Base-by-base conservation (phyloP, 1,140 invertebrate genomes). In the Trinorchestia longiramus region DNA sequence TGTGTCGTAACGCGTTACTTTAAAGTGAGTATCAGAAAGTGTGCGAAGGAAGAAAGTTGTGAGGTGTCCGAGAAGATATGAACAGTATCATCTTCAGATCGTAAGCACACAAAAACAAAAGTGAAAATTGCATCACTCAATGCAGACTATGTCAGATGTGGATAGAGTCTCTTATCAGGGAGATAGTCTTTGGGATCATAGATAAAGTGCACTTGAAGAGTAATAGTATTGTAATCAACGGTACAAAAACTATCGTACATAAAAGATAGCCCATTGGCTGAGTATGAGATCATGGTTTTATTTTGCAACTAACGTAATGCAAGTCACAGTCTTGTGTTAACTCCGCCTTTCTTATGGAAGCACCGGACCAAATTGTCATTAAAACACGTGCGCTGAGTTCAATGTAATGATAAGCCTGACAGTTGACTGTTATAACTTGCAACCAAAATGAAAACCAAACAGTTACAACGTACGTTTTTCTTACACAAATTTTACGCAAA, bases 291-390 rank as follows among this genome's bases (percentile, higher is more conserved):
- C 62, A 77, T 77, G 28, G 62, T 36, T 77, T 15, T 77, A 77
- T 77, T 77, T 77, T 77, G 62, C 62, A 77, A 77, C 62, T 77
- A 77, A 77, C 62, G 62, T 77, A 77, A 77, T 77, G 28, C 62
- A 36, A 77, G 62, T 77, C 28, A 1, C 28, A 77, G 36, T 28
- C 36, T 77, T 77, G 1, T 77, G 3, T 23, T 3, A 15, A 3
- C 62, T 36, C 28, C 62, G 15, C 62, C 28, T 28, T 23, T 77
- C 36, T 77, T 77, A 53, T 36, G 36, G 36, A 15, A 77, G 3
- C 8, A 15, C 11, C 15, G 15, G 62, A 77, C 15, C 15, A 23
- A 28, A 23, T 77, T 77, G 36, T 77, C 3, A 77, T 36, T 23
- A 1, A 77, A 23, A 77, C 62, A 77, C 28, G 62, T 77, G 28